These are phyloP conservation scores for Drosophila recens DNA, from an alignment of 2,888 invertebrate genomes.

Conservation along the genomic window DNA sequence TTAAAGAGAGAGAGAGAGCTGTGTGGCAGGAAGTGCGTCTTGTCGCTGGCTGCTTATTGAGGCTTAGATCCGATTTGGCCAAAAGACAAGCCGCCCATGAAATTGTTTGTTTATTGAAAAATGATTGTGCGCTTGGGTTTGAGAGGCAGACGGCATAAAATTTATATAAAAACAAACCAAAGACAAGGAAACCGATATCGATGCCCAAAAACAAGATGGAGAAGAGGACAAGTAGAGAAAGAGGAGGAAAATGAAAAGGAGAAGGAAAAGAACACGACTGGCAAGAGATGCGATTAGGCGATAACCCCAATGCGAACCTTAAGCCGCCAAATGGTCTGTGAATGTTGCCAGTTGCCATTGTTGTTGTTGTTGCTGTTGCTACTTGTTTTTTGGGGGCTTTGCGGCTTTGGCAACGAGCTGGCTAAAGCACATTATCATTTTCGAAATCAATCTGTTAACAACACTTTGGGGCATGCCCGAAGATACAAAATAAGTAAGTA, in stretches of 20 bases:
- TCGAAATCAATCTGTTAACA: conserved; percentile 83
- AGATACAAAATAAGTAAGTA: conserved; percentile 40
- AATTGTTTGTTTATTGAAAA: conserved; percentile 82
- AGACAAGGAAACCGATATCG: conserved; percentile 59
- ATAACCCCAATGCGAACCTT: conserved; percentile 78
- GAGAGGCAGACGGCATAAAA: conserved; percentile 33
- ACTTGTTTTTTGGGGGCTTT: conserved; percentile 63
- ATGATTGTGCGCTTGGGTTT: conserved; percentile 68
- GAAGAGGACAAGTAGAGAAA: conserved; percentile 11
- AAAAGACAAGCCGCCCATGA: conserved; percentile 78
- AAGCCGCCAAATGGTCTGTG: conserved; percentile 81
- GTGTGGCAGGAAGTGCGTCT: conserved; percentile 72
- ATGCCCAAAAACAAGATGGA: conserved; percentile 29
- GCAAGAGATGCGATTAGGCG: conserved; percentile 77
- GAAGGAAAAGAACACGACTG: conserved; percentile 16
- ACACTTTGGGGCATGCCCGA: conserved; percentile 62
- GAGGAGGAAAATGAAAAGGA: too few species aligned
- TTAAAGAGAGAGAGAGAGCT: conserved; percentile 6
- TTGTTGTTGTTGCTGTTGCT: conserved; percentile 38
- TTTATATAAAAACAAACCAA: conserved; percentile 38
- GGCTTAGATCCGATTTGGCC: conserved; percentile 81
- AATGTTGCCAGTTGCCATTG: conserved; percentile 68
- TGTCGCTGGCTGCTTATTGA: conserved; percentile 80
- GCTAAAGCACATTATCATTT: conserved; percentile 71
- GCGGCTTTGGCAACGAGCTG: conserved; percentile 68